Conservation (phyloP, 2,888 invertebrate genomes). For the Yponomeuta cagnagella region DNA sequence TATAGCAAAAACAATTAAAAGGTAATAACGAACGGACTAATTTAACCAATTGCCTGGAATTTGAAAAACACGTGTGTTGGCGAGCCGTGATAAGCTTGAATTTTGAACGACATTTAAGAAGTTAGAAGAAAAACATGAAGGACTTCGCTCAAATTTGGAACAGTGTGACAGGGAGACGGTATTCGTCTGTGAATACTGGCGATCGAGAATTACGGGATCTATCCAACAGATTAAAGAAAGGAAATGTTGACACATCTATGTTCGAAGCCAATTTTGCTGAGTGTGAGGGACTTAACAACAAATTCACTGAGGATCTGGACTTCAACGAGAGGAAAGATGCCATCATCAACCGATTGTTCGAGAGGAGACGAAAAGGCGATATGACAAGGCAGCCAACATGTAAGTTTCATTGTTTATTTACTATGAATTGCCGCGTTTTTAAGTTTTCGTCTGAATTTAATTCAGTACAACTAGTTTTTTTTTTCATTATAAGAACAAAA, state of each 20-base stretch:
- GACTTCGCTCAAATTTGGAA: constrained; percentile 78
- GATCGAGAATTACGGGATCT: constrained; percentile 53
- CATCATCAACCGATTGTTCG: constrained; percentile 59
- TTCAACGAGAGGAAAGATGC: constrained; percentile 53
- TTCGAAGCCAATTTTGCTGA: constrained; percentile 53
- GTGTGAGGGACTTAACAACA: constrained; percentile 56
- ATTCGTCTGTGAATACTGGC: constrained; percentile 68
- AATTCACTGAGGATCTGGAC: constrained; percentile 50
- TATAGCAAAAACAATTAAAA: constrained; percentile 22
- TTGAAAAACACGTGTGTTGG: neutral
- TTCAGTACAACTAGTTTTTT: too few relatives aligned
- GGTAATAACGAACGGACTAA: constrained; percentile 14
- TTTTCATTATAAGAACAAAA: too few relatives aligned
- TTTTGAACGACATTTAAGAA: neutral
- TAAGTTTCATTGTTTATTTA: constrained; percentile 42
- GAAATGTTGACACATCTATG: constrained; percentile 42
- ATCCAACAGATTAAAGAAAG: constrained; percentile 42
- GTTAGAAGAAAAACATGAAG: constrained; percentile 68
- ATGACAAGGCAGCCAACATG: constrained; percentile 55
- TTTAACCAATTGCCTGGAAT: neutral
- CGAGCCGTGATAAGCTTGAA: neutral
- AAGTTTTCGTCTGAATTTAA: neutral
- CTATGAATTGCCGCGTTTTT: neutral
- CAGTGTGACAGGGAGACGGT: constrained; percentile 67
- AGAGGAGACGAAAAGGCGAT: constrained; percentile 48